Base-by-base conservation (phyloP, 2,113 vertebrate species). In the Lamprotornis superbus region DNA sequence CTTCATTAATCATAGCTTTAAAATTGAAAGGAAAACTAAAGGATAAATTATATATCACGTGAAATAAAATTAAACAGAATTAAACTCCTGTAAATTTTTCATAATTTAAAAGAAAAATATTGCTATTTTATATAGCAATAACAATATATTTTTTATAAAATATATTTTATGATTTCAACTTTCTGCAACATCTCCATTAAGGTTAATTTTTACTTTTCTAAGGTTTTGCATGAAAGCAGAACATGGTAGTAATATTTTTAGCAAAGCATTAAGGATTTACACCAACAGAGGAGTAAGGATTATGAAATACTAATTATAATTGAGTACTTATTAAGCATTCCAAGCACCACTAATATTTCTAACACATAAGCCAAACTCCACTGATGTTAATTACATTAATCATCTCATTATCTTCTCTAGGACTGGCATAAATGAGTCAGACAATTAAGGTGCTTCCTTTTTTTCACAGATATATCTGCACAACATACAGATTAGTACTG, bases 341-440 rank as follows among this genome's bases (percentile, higher is more conserved):
- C 39, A 91, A 87, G n/a, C 60, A 88, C 22, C 17, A 70, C 64
- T 89, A 59, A 56, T 85, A 91, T 84, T 89, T 95, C 39, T 83
- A 76, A 60, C 35, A 88, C 37, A 76, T 68, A 73, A 92, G 19
- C 40, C 63, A 90, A 88, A 73, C 7, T 90, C 50, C 33, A 27
- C 59, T 76, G 46, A 65, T 78, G 61, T 79, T 87, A 93, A 89
- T 90, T 85, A 85, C n/a, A 52, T 76, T 53, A 85, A 89, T 90
- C 57, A 89, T 85, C 40, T 82, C 67, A 90, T 90, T 94, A 91
- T 84, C n/a, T 85, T 94, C 70, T 61, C 28, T 65, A 57, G n/a
- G 28, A 73, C 49, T 76, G 39, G 13, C 63, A 85, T 73, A 83
- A 89, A 90, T 83, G 57, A 85, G 57, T 75, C 75, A 89, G n/a